Percentiles rank a stretch among this genome's conserved stretches.
phyloP scores from a whole-genome alignment of 2,797 vertebrate species.

The Columba guinea region DNA sequence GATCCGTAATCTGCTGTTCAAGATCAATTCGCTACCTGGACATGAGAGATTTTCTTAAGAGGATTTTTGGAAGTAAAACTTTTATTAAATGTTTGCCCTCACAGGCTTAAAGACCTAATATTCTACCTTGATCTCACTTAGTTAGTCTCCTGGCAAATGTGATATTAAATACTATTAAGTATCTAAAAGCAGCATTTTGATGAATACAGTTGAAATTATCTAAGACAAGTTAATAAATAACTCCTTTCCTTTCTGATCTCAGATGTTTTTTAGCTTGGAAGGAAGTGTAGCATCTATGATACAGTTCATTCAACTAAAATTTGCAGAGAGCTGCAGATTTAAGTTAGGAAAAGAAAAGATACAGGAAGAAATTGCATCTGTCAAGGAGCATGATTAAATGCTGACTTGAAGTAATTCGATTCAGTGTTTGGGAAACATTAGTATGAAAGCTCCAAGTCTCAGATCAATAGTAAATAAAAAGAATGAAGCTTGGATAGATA shows the following conservation, averaged over 20 bases:
- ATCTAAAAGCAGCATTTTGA: not conserved
- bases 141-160: not conserved
- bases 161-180: not conserved
- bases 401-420: not conserved
- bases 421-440: not conserved
- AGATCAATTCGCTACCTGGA: not conserved
- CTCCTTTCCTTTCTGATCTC: not conserved
- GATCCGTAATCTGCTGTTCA: not conserved
- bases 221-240: not conserved
- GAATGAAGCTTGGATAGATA: not conserved
- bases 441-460: not conserved
- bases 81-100: not conserved
- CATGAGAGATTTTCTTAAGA: not conserved
- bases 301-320: not conserved
- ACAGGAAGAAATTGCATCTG: not conserved
- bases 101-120: not conserved
- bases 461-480: conserved; percentile 3
- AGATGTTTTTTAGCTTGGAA: not conserved
- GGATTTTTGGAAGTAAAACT: not conserved
- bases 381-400: conserved; percentile 4
- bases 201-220: not conserved
- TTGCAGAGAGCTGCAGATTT: not conserved
- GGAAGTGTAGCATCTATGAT: not conserved
- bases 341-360: not conserved
- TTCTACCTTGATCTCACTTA: not conserved